phyloP scores from a whole-genome alignment of 2,888 invertebrate genomes.

The Eilema griseolum region DNA sequence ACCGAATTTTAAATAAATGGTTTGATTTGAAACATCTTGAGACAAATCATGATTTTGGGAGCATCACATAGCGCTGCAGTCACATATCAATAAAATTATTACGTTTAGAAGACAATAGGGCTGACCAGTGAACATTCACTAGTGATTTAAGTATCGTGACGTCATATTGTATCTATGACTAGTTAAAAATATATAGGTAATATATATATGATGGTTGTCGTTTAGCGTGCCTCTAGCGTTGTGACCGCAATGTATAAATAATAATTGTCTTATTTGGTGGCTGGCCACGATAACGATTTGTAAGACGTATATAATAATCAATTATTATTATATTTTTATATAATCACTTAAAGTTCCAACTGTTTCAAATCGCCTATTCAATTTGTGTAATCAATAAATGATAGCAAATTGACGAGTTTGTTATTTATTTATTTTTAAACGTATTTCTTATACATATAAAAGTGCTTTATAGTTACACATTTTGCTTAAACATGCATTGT shows the following conservation, averaged over 20 bases:
- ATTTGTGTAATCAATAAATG: slow-evolving; percentile 86
- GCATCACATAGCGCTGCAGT: neutral
- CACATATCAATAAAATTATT: slow-evolving; percentile 16
- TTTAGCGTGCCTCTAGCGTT: slow-evolving; percentile 47
- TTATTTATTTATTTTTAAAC: slow-evolving; percentile 36
- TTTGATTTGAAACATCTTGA: neutral
- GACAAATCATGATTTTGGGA: neutral
- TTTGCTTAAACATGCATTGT: neutral
- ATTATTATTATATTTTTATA: slow-evolving; percentile 77
- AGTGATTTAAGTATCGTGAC: slow-evolving; percentile 11
- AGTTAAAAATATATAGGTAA: slow-evolving; percentile 6
- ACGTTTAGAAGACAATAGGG: slow-evolving; percentile 14
- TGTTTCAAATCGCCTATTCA: slow-evolving; percentile 79
- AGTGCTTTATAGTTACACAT: neutral
- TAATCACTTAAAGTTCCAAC: slow-evolving; percentile 70
- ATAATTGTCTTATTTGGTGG: slow-evolving; percentile 74
- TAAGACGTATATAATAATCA: slow-evolving; percentile 67
- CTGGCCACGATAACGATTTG: slow-evolving; percentile 80
- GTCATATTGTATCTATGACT: slow-evolving; percentile 9
- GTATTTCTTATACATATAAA: neutral
- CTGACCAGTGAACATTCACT: slow-evolving; percentile 3
- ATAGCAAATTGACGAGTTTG: slow-evolving; percentile 78
- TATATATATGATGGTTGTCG: slow-evolving; percentile 15
- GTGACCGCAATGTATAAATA: slow-evolving; percentile 46
- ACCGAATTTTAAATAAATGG: too few relatives aligned